These are phyloP conservation scores for Emmelina monodactyla DNA, from an alignment of 2,888 invertebrate species.

Conservation along the genomic window DNA sequence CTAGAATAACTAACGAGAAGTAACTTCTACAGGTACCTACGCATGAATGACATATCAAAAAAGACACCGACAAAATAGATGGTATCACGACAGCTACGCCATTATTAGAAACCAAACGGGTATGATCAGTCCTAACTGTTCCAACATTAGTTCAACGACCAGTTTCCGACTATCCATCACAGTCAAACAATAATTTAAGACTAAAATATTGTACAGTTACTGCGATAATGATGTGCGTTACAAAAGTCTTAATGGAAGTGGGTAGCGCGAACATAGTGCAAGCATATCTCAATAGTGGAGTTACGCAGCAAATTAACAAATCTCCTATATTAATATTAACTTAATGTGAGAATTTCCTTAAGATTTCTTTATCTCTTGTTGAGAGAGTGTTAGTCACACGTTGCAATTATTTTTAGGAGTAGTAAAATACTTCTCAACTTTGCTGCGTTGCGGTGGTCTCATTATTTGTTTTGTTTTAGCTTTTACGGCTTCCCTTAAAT, in stretches of 20 bases:
- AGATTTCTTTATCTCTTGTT: too few species aligned
- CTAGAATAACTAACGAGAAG: conserved; percentile 27
- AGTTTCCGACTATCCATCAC: too few species aligned
- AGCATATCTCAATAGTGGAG: too few species aligned
- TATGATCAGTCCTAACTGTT: background rate
- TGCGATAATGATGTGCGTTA: too few species aligned
- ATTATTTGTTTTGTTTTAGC: conserved; percentile 41
- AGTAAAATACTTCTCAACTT: too few species aligned
- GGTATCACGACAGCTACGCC: background rate
- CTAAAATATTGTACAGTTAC: background rate
- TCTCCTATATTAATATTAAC: too few species aligned
- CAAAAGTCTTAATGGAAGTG: conserved; percentile 3
- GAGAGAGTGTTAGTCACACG: too few species aligned
- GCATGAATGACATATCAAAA: conserved; percentile 20
- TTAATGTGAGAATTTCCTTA: too few species aligned
- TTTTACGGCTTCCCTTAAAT: conserved; percentile 50
- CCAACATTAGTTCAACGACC: background rate
- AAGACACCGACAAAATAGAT: background rate
- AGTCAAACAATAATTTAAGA: background rate
- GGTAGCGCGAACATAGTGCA: too few species aligned
- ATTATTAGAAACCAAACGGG: background rate
- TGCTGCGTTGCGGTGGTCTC: conserved; percentile 56
- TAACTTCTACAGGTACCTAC: conserved; percentile 16
- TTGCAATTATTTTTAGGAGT: too few species aligned
- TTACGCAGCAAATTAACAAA: too few species aligned